Evolutionary conservation across 2,797 vertebrate genomes (phyloP).

Genomic region (Sebastes miniatus): DNA sequence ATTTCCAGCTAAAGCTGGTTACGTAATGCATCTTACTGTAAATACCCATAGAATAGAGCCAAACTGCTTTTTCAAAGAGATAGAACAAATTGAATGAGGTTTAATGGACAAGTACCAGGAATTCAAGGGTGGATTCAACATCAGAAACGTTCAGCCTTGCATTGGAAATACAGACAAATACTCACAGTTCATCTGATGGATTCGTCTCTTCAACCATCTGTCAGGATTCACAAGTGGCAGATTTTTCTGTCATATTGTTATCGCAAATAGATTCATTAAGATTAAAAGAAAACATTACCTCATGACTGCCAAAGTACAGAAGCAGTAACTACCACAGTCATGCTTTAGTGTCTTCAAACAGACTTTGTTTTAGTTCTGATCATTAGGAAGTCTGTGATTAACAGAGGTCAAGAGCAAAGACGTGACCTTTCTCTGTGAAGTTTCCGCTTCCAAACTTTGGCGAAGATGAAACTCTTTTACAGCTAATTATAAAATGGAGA

Average conservation of each 20-base stretch:
- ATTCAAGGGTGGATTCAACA: not conserved
- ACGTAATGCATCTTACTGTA: slow-evolving; percentile 8
- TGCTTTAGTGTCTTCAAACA: not conserved
- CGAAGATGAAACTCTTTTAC: slow-evolving; percentile 7
- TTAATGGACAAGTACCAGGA: not conserved
- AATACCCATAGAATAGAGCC: not conserved
- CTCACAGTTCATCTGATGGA: not conserved
- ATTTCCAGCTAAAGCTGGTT: slow-evolving; percentile 24
- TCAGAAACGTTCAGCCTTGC: not conserved
- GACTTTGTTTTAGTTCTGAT: slow-evolving; percentile 4
- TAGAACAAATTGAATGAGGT: not conserved
- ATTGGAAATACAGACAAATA: not conserved
- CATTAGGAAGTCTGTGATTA: slow-evolving; percentile 20
- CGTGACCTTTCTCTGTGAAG: not conserved
- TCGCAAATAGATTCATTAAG: not conserved
- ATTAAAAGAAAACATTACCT: not conserved
- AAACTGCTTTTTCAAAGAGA: not conserved
- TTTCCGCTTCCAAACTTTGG: not conserved
- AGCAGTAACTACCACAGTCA: not conserved
- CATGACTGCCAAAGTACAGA: not conserved
- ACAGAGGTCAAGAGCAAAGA: slow-evolving; percentile 4
- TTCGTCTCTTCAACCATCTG: not conserved
- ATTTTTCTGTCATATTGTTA: not conserved
- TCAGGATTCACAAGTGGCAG: too few relatives aligned
- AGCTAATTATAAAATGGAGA: not conserved